Evolutionary conservation across 2,888 invertebrate species (phyloP), one percentile per base, ranked within the genome.

Genomic region (Apodemia duryi): DNA sequence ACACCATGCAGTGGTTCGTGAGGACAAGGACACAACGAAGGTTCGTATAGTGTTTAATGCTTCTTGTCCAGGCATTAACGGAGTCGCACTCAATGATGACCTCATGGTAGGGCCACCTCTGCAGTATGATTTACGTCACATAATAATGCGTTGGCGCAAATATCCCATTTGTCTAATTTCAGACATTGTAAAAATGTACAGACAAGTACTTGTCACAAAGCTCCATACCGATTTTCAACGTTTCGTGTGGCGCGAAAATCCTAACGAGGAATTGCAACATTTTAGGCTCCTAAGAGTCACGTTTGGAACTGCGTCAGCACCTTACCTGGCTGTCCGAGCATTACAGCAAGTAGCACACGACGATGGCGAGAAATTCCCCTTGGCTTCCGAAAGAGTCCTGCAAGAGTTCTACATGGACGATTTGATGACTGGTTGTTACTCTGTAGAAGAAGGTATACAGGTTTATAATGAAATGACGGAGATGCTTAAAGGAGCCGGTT

Each of bases 131-230:
- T 29, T 73, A 35, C 43, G 66, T 1, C 66, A 65, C 21, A 60
- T 71, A 9, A 21, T 71, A 28, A 64, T 70, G 63, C 21, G 69
- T 3, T 71, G 67, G 65, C 62, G 71, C 10, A 11, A 5, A 1
- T 64, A 68, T 63, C 63, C 60, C 5, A 66, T 69, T 21, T 54
- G 62, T 52, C 51, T 71, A 1, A 41, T 65, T 9, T 67, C 70
- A 5, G 71, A 71, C 51, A 57, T 70, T 32, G 49, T 66, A 35
- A 66, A 69, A 61, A 71, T 71, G 70, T 71, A 71, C 38, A 32
- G 71, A 9, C 66, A 67, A 28, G 62, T 71, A 11, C 46, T 7
- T 0, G 63, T 69, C 2, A 2, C 43, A 29, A 35, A 65, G 5
- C 52, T 64, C 5, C 62, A 71, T 13, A 54, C 63, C 4, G 62